phyloP scores from a whole-genome alignment of 2,888 invertebrate genomes.

The Thymelicus lineola region DNA sequence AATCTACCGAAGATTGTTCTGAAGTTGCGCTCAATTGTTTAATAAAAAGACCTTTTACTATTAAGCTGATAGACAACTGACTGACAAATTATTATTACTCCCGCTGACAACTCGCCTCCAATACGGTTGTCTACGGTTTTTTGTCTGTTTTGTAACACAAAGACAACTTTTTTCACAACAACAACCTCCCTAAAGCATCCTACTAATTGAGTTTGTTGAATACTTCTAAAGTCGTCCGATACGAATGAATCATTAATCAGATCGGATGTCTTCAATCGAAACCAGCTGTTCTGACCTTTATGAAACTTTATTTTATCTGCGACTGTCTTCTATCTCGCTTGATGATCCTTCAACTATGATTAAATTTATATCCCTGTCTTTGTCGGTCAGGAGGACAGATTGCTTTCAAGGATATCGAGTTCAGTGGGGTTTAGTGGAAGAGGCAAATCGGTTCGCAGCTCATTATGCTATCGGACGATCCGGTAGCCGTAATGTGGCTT shows the following conservation, averaged over 20 bases:
- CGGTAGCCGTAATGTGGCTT: background rate
- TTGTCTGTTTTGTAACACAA: too few species aligned
- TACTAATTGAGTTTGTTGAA: constrained; percentile 4
- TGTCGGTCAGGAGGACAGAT: constrained; percentile 15
- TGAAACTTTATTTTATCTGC: constrained; percentile 3
- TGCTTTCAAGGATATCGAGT: constrained; percentile 29
- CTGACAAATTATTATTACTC: too few species aligned
- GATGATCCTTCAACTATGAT: constrained; percentile 3
- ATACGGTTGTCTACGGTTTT: too few species aligned
- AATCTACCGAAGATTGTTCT: too few species aligned
- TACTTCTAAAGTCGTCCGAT: constrained; percentile 12
- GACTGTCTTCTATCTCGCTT: constrained; percentile 15
- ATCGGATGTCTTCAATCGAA: constrained; percentile 26
- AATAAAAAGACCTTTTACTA: too few species aligned
- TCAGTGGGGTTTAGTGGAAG: constrained; percentile 14
- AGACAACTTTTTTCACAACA: too few species aligned
- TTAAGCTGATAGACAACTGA: too few species aligned
- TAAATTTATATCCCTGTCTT: constrained; percentile 18
- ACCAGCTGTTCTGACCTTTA: constrained; percentile 28
- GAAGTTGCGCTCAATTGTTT: too few species aligned
- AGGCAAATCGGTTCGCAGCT: constrained; percentile 12
- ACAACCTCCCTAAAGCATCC: background rate
- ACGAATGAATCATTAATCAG: constrained; percentile 13
- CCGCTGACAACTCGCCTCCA: too few species aligned
- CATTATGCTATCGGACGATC: constrained; percentile 12